Percentiles rank a stretch among this genome's conserved stretches.
These are phyloP conservation scores for Sisyra terminalis DNA, from an alignment of 2,888 invertebrate species.

Conservation along the genomic window DNA sequence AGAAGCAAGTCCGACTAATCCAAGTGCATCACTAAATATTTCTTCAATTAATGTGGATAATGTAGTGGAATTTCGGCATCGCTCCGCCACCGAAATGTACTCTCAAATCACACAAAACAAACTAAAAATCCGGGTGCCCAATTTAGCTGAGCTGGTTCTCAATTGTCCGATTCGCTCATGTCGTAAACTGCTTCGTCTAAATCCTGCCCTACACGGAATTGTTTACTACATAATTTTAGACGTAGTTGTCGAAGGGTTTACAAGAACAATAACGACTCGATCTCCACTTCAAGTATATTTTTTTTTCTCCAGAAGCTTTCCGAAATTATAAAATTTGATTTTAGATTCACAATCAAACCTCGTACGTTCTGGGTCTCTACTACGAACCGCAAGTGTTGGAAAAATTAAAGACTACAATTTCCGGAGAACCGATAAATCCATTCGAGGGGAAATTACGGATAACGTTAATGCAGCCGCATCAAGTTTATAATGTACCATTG, in stretches of 20 bases:
- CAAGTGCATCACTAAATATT: neutral
- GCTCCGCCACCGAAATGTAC: conserved; percentile 37
- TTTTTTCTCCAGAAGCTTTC: too few species aligned
- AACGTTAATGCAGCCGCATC: conserved; percentile 54
- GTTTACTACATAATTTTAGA: conserved; percentile 55
- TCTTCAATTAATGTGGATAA: conserved; percentile 14
- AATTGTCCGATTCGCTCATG: conserved; percentile 46
- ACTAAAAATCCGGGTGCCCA: conserved; percentile 44
- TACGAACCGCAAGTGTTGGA: conserved; percentile 57
- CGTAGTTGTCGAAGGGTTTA: conserved; percentile 37
- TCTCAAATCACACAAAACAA: conserved; percentile 47
- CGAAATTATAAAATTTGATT: neutral
- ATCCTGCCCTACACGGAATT: conserved; percentile 35
- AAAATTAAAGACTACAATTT: conserved; percentile 40
- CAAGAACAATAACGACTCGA: conserved; percentile 40
- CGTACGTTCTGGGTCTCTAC: conserved; percentile 54
- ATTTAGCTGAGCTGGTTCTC: conserved; percentile 43
- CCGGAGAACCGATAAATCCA: conserved; percentile 54
- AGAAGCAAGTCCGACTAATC: neutral
- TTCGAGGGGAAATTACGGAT: conserved; percentile 59
- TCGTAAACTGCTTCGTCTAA: conserved; percentile 45
- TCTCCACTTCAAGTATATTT: conserved; percentile 50
- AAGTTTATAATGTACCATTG: conserved; percentile 58
- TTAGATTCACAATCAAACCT: conserved; percentile 60
- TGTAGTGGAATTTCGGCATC: conserved; percentile 27